Base-by-base conservation (phyloP, 2,113 vertebrate genomes). In the Corythornis vintsioides region DNA sequence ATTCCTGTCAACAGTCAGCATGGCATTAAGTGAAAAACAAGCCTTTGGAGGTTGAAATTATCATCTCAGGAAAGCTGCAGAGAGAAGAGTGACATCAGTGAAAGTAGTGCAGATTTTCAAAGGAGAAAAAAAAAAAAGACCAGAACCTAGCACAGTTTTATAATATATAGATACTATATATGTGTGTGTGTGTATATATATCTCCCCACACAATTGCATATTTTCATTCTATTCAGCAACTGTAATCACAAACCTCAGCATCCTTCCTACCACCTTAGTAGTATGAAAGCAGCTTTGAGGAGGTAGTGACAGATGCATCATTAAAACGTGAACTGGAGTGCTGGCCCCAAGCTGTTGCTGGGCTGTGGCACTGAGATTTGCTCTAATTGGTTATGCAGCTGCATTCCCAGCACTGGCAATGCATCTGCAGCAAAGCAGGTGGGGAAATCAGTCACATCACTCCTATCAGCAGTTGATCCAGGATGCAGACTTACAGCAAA, bases 181-280 rank as follows among this genome's bases (percentile, higher is more conserved):
- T 11, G 35, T 13, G 35, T 38, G 38, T 38, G 38, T 38, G 38
- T 35, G 16, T 35, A 14, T 31, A 84, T 64, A 28, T 65, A 29
- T 7, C 3, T 28, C 29, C 48, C 70, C 42, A 67, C 7, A 45
- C 61, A 88, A 42, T 1, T 11, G 9, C 2, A 0, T 63, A 2
- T 45, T 91, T 92, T 55, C 47, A 33, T 76, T 83, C 45, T 63
- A 28, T 38, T 60, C 64, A 70, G 40, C 52, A 74, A 35, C 31
- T 57, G 33, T 2, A 10, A 86, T 13, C 71, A 63, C 17, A 77
- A 72, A 55, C 40, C 29, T 60, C 42, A 66, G 31, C 33, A 72
- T 60, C 38, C 48, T 92, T 74, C 67, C 55, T 45, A 70, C 19
- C 75, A 33, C 53, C 33, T 65, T 61, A 73, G 38, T 25, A 43